These are phyloP conservation scores for Beroe ovata DNA, from an alignment of 37 sponge, comb jelly and placozoan species.

Conservation along the genomic window DNA sequence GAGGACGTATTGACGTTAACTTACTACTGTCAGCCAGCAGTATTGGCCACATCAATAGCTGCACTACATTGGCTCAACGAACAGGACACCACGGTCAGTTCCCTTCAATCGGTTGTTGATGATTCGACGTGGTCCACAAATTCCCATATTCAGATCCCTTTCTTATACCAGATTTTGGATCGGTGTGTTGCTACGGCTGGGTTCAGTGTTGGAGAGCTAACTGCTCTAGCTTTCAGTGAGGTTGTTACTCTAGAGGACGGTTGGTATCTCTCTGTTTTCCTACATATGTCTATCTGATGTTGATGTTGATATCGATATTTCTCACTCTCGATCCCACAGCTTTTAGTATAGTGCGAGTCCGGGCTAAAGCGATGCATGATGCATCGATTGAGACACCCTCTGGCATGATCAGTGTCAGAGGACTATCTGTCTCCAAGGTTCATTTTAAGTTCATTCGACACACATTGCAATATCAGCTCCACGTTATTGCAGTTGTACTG, in stretches of 20 bases:
- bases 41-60: conserved; percentile 23
- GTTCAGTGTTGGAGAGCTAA: conserved; percentile 94
- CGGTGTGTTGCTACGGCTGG: conserved; percentile 83
- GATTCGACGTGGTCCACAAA: no score
- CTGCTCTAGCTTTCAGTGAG: conserved; percentile 79
- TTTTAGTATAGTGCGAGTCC: conserved; percentile 38
- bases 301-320: not conserved
- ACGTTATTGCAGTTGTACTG: no score
- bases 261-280: no score
- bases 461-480: no score
- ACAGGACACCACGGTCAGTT: not conserved
- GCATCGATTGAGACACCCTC: not conserved
- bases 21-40: conserved; percentile 64
- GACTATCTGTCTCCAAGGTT: not conserved
- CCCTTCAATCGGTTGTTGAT: no score
- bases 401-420: conserved; percentile 56
- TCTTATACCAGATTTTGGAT: conserved; percentile 12
- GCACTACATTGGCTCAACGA: conserved; percentile 46
- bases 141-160: no score
- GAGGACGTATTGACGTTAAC: conserved; percentile 21
- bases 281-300: no score
- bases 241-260: conserved; percentile 82
- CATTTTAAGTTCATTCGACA: no score
- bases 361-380: conserved; percentile 63
- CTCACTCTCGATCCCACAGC: not conserved